Evolutionary conservation across 2,888 invertebrate species (phyloP), one percentile per base, ranked within the genome.

Genomic region (Conus canariensis): DNA sequence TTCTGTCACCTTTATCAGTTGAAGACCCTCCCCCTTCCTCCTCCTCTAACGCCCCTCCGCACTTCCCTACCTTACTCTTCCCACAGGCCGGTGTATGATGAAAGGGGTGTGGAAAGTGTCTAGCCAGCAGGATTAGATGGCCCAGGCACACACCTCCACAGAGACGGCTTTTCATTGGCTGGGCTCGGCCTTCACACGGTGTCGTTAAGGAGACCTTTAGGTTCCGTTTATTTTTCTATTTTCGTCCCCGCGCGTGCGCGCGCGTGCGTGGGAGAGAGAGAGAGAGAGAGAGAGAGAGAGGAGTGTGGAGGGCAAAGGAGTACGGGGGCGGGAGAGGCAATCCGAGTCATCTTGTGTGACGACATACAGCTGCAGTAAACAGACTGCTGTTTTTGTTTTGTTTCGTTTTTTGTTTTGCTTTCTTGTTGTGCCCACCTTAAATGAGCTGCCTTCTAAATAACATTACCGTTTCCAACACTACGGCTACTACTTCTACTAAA

Each of bases 81-180:
- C 64, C 19, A 19, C 19, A 19, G 12, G 14, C 19, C 64, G 1
- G 14, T 64, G 14, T 64, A 14, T 16, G 10, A 16, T 83, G 56
- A 56, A 56, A 22, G 56, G 6, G 58, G 56, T 58, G 12, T 80
- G 45, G 30, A 80, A 45, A 30, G 77, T 58, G 82, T 83, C 56
- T 19, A 83, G 14, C 64, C 45, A 45, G 80, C 80, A 80, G 80
- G 16, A 80, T 80, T 80, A 6, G 19, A n/a, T 45, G 10, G 45
- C 80, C 19, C 80, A 30, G 45, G 80, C 58, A 56, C 82, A 83
- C 82, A 58, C 82, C 82, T 83, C 22, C 82, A 25, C 58, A 56
- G 7, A 25, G 56, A 25, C 22, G 82, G 22, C 58, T 10, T 56
- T 58, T 19, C 30, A 83, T 83, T 83, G 58, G 82, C 25, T 58